phyloP scores from a whole-genome alignment of 2,797 vertebrate genomes.

The Hybognathus amarus region DNA sequence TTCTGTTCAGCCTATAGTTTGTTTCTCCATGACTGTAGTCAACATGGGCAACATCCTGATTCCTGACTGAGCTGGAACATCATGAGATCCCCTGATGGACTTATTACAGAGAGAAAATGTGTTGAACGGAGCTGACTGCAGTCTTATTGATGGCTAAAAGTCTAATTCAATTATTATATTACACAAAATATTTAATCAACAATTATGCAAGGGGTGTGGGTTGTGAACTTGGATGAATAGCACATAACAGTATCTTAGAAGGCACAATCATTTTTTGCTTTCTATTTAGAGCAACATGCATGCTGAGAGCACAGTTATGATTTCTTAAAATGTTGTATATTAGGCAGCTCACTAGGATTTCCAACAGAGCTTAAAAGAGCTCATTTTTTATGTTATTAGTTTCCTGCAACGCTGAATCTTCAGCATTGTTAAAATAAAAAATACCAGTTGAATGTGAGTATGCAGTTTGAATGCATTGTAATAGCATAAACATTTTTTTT shows the following conservation, averaged over 20 bases:
- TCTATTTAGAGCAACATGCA: background rate
- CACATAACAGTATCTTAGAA: background rate
- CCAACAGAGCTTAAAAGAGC: background rate
- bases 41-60: background rate
- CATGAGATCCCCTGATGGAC: conserved; percentile 1
- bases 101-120: conserved; percentile 5
- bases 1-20: conserved; percentile 18
- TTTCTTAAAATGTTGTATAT: background rate
- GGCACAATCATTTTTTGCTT: background rate
- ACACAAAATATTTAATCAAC: background rate
- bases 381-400: background rate
- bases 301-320: background rate
- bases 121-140: conserved; percentile 12
- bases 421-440: background rate
- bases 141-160: background rate
- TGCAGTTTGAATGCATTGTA: background rate
- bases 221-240: background rate
- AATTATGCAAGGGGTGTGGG: background rate
- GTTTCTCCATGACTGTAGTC: conserved; percentile 4
- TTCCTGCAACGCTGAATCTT: background rate
- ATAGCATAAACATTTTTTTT: background rate
- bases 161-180: background rate
- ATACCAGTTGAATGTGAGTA: background rate
- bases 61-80: background rate
- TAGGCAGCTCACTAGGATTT: background rate